Evolutionary conservation across 1,140 invertebrate species (phyloP).

Genomic region (Ips nitidus): DNA sequence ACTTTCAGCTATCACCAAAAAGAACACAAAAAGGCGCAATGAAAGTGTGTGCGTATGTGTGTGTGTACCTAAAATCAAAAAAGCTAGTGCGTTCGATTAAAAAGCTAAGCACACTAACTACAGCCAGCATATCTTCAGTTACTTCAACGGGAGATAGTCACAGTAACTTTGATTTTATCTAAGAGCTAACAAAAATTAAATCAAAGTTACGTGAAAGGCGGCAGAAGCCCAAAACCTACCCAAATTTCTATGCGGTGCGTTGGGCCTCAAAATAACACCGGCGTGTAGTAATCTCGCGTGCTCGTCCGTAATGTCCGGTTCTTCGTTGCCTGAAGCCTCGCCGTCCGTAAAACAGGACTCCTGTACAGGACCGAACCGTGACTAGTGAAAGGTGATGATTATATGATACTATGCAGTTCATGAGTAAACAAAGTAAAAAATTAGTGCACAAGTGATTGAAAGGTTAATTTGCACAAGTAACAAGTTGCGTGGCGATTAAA

Average conservation of each 20-base stretch:
- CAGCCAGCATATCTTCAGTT: too few relatives aligned
- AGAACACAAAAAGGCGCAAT: too few relatives aligned
- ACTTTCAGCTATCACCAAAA: too few relatives aligned
- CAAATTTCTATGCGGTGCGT: slow-evolving; percentile 46
- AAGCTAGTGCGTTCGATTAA: too few relatives aligned
- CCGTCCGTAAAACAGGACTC: slow-evolving; percentile 63
- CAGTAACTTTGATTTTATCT: too few relatives aligned
- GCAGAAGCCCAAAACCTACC: slow-evolving; percentile 43
- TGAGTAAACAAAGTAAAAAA: background rate
- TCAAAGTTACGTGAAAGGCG: background rate
- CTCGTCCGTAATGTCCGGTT: slow-evolving; percentile 78
- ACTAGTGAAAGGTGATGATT: slow-evolving; percentile 7
- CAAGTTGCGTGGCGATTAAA: slow-evolving; percentile 6
- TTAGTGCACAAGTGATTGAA: slow-evolving; percentile 32
- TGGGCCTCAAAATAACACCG: slow-evolving; percentile 41
- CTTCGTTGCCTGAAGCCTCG: slow-evolving; percentile 64
- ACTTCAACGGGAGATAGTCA: too few relatives aligned
- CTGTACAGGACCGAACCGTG: slow-evolving; percentile 47
- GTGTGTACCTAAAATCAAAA: too few relatives aligned
- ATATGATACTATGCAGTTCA: background rate
- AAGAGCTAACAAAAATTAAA: too few relatives aligned
- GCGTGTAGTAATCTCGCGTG: slow-evolving; percentile 76
- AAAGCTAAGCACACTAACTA: too few relatives aligned
- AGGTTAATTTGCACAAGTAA: slow-evolving; percentile 19
- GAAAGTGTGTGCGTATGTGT: too few relatives aligned